Base-by-base conservation (phyloP, 37 sponge, comb jelly and placozoan genomes). In the Beroe forskalii region DNA sequence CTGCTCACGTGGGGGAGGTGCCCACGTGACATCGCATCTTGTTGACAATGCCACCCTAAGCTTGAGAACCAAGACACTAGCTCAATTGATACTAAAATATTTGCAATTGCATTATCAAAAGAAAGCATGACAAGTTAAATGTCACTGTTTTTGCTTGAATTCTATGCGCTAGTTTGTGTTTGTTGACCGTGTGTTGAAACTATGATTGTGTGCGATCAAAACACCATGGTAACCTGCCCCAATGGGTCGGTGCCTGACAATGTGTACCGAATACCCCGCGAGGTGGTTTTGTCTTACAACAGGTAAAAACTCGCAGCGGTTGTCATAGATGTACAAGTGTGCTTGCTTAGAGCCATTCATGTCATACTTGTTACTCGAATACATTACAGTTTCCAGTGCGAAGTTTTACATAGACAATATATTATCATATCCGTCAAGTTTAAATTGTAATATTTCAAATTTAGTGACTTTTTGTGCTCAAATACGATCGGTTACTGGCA, bases 31-130 rank as follows among this genome's bases (percentile, higher is more conserved):
- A 24, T 8, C 14, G 25, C 66, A 63, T 63, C 66, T 63, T 63
- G 66, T 63, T 63, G 66, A 63, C 66, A 63, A 63, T 63, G 66
- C 66, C 66, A 63, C 66, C 66, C 66, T 63, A 63, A n/a, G n/a
- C 66, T 63, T 63, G 66, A 63, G 66, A 63, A 30, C 66, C 66
- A 24, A 28, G 28, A 63, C 66, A 63, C 66, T 63, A 30, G 66
- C 66, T 63, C 66, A 63, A 72, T 72, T 72, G 75, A 72, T 72
- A 72, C 75, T 72, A 72, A 72, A 72, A 72, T 72, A 72, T 72
- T 72, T 72, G n/a, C n/a, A n/a, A n/a, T n/a, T n/a, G 75, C 75
- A 72, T 72, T 72, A 37, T 72, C 75, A 37, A 33, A 37, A 38
- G 37, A 33, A 20, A 37, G 75, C 75, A 72, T 72, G 75, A 63